These are phyloP conservation scores for Drosophila ficusphila DNA, from an alignment of 1,140 invertebrate species.

Conservation along the genomic window DNA sequence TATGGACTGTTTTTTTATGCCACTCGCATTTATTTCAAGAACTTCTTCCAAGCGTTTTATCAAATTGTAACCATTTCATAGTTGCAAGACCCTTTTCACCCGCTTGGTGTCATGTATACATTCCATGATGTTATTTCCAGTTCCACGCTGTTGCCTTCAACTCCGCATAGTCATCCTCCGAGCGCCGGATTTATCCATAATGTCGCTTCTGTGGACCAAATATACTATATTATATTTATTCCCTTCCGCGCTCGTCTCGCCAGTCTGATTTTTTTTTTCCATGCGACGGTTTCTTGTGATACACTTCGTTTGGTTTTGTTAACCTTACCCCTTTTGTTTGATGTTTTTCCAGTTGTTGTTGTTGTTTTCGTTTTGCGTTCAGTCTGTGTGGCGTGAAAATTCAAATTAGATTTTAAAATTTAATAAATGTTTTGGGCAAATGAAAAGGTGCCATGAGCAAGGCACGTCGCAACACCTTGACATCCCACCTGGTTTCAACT, in stretches of 20 bases:
- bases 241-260: constrained; percentile 1
- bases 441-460: constrained; percentile 68
- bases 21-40: neutral
- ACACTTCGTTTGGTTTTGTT: constrained; percentile 65
- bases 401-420: constrained; percentile 81
- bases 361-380: constrained; percentile 13
- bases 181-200: constrained; percentile 5
- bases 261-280: constrained; percentile 18
- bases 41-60: neutral
- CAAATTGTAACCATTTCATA: neutral
- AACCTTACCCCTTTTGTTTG: constrained; percentile 30
- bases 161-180: constrained; percentile 19
- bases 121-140: constrained; percentile 53
- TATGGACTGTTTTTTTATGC: constrained; percentile 21
- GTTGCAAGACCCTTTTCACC: neutral
- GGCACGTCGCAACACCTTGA: constrained; percentile 22
- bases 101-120: neutral
- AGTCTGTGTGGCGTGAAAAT: constrained; percentile 71
- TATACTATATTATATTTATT: too few species aligned
- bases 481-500: neutral
- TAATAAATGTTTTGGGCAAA: constrained; percentile 75
- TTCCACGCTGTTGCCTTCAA: constrained; percentile 55
- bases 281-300: constrained; percentile 36
- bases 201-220: constrained; percentile 22
- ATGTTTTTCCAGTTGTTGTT: constrained; percentile 11